Conservation (phyloP, 2,113 vertebrate genomes). For the Heptranchias perlo region DNA sequence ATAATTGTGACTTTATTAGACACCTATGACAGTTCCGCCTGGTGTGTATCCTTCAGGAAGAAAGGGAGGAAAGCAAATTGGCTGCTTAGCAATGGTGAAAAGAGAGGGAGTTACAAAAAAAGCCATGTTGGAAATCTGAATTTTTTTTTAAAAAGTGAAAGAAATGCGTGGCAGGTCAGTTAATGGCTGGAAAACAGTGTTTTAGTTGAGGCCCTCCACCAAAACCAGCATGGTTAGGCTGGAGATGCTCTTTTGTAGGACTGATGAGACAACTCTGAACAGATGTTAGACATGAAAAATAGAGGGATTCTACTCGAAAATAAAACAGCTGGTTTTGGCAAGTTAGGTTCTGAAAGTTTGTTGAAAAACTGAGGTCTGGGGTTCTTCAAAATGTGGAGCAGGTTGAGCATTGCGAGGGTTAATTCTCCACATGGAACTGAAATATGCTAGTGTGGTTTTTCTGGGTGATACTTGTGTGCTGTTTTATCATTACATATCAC, state of each 20-base stretch:
- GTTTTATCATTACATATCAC: not conserved
- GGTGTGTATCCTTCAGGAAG: no score
- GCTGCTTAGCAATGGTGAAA: no score
- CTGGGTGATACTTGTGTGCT: not conserved
- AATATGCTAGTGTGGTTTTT: not conserved
- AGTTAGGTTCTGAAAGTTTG: not conserved
- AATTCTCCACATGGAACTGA: conserved; percentile 29
- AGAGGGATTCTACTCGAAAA: not conserved
- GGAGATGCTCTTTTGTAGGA: not conserved
- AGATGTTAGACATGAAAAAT: not conserved
- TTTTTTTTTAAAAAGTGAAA: no score
- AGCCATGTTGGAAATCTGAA: no score
- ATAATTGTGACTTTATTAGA: no score
- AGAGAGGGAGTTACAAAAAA: no score
- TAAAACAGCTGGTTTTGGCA: not conserved
- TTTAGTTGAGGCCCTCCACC: not conserved
- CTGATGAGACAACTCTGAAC: not conserved
- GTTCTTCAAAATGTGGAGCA: not conserved
- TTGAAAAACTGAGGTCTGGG: not conserved
- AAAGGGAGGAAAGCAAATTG: no score
- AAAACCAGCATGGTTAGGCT: not conserved
- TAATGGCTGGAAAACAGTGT: no score
- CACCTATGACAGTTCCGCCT: no score
- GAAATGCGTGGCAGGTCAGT: not conserved
- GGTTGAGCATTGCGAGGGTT: not conserved